These are phyloP conservation scores for Nephrotoma appendiculata DNA, from an alignment of 2,888 invertebrate genomes.

Conservation along the genomic window DNA sequence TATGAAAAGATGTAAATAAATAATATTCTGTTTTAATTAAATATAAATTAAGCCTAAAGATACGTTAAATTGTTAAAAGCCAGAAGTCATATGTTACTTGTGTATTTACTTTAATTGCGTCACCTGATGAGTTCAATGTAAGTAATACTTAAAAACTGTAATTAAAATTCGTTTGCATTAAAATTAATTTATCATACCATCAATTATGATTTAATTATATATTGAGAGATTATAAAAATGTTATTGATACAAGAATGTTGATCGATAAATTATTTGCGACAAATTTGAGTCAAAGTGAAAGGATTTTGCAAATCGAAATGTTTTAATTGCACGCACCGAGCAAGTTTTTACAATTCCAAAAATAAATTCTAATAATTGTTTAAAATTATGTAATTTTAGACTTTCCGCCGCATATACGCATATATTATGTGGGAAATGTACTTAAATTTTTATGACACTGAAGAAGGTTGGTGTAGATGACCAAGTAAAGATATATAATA, in stretches of 20 bases:
- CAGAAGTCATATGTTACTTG: neutral
- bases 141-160: neutral
- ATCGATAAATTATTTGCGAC: neutral
- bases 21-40: neutral
- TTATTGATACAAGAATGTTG: neutral
- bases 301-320: neutral
- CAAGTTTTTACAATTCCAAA: neutral
- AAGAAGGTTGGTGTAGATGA: neutral
- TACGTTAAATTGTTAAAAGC: neutral
- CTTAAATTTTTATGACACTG: neutral
- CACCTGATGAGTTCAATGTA: neutral
- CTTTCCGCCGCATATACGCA: neutral
- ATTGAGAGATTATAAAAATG: neutral
- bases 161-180: neutral
- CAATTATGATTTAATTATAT: neutral
- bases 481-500: neutral
- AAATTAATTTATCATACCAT: neutral
- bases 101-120: neutral
- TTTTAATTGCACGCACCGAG: neutral
- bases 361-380: too few relatives aligned
- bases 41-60: neutral
- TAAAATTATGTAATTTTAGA: too few relatives aligned
- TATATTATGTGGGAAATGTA: neutral
- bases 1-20: neutral
- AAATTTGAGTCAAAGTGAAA: neutral